A percentile compares a stretch with the other conserved stretches of the same genome.
Evolutionary conservation across 2,888 invertebrate species (phyloP).

Genomic region (Julus scanicus): DNA sequence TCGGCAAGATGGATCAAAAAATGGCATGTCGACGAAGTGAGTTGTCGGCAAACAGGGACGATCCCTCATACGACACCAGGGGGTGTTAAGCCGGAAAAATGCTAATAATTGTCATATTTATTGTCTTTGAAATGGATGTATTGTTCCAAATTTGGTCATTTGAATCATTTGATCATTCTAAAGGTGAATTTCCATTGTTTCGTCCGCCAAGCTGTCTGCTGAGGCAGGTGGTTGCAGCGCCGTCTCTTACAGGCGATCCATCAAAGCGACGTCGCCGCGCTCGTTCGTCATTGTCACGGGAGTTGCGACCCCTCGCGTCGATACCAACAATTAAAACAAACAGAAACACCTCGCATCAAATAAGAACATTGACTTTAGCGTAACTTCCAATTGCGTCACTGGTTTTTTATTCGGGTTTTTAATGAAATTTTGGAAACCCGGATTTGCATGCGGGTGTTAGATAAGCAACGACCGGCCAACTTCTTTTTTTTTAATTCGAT

Average conservation of each 20-base stretch:
- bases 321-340: conserved; percentile 27
- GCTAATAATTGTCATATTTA: too few species aligned
- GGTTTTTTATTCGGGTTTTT: background rate
- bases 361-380: background rate
- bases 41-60: too few species aligned
- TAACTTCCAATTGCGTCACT: background rate
- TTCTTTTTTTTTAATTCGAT: conserved; percentile 28
- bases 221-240: conserved; percentile 27
- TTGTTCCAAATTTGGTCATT: too few species aligned
- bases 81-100: too few species aligned
- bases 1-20: too few species aligned
- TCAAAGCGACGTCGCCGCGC: conserved; percentile 12
- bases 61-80: too few species aligned
- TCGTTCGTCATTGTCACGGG: conserved; percentile 27
- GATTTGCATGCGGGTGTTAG: background rate
- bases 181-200: background rate
- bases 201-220: background rate
- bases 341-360: background rate
- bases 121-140: too few species aligned
- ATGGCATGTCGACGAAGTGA: too few species aligned
- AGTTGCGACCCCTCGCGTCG: conserved; percentile 28
- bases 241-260: background rate
- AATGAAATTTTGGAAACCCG: background rate
- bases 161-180: too few species aligned
- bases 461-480: background rate